phyloP scores from a whole-genome alignment of 2,797 vertebrate species.

The Lutjanus campechanus region DNA sequence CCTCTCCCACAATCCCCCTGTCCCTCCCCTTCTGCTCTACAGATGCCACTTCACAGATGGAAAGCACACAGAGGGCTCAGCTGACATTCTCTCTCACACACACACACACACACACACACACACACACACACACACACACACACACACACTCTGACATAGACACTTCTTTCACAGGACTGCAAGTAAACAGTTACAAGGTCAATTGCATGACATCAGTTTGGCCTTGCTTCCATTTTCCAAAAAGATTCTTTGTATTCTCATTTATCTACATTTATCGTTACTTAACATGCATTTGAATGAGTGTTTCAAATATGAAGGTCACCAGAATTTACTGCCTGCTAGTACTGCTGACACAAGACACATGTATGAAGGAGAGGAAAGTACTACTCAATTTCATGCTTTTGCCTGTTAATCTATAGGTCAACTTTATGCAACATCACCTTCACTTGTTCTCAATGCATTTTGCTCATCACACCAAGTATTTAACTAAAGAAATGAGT shows the following conservation, averaged over 20 bases:
- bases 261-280: background rate
- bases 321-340: background rate
- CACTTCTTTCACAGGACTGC: background rate
- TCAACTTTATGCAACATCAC: background rate
- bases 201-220: background rate
- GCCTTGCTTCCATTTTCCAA: background rate
- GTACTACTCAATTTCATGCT: background rate
- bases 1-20: constrained; percentile 26
- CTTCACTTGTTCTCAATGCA: background rate
- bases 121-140: background rate
- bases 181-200: constrained; percentile 1
- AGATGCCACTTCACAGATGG: constrained; percentile 63
- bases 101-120: background rate
- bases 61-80: constrained; percentile 31
- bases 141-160: background rate
- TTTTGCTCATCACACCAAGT: background rate
- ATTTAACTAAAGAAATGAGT: background rate
- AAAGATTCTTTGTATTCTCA: background rate
- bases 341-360: background rate
- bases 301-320: background rate
- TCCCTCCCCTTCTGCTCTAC: constrained; percentile 50
- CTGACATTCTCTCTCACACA: constrained; percentile 19
- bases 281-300: background rate
- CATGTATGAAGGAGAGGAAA: background rate
- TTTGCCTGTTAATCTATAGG: background rate